Base-by-base conservation (phyloP, 1,140 invertebrate genomes). In the Trichonephila clavipes region DNA sequence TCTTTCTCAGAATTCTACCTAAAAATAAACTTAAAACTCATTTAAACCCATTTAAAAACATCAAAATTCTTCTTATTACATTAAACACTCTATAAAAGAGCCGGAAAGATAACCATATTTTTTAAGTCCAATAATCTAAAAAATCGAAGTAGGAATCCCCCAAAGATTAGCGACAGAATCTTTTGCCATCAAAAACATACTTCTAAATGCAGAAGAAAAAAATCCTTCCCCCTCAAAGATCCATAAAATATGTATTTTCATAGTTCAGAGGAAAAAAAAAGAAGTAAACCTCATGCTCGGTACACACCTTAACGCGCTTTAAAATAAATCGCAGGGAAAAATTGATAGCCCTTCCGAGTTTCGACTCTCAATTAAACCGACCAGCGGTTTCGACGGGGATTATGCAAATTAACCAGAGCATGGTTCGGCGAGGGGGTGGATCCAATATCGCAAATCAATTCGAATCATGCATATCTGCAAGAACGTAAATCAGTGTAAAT, bases 361-460 rank as follows among this genome's bases (percentile, higher is more conserved):
- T 51, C 58, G 51, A 85, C 82, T 85, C 82, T 85, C 82, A 85
- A 85, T 85, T 85, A 85, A 85, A 59, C 24, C 44, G 44, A 59
- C 21, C 51, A 64, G 85, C 24, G 85, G 85, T 87, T 87, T 34
- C 72, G 24, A 34, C 34, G 19, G 12, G 85, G 85, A 87, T 87
- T 87, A 87, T 87, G 85, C 14, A 87, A 87, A 87, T 87, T 87
- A 87, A 40, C 85, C 24, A 19, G 61, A 62, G 66, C 0, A 51
- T 10, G 51, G 51, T 10, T 7, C 51, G 51, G 51, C 10, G 14
- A 40, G 72, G n/a, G n/a, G 66, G 72, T 4, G 72, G 72, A 77
- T 77, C 62, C 59, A 19, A 87, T 87, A 87, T 87, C 85, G 85
- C 59, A 87, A 87, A 87, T 87, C 61, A 87, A 87, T 87, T 51